phyloP scores from a whole-genome alignment of 2,113 vertebrate species.

The rat (Rattus norvegicus) region DNA sequence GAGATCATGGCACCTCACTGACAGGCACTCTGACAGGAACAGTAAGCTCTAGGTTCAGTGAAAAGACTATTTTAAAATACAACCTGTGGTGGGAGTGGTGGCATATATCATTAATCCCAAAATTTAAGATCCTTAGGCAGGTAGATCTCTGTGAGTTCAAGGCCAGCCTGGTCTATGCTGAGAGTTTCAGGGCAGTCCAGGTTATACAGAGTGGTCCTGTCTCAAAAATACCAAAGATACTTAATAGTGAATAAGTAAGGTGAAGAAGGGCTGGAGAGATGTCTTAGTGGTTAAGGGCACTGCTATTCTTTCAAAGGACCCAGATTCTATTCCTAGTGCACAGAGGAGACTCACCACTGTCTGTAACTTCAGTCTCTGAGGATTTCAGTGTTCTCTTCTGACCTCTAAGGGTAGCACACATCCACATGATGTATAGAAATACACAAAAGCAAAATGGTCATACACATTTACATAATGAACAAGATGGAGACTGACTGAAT shows the following conservation, averaged over 20 bases:
- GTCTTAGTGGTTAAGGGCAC: neutral
- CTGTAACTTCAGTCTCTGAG: neutral
- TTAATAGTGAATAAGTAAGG: neutral
- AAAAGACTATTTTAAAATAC: neutral
- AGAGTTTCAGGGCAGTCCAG: neutral
- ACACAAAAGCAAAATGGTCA: neutral
- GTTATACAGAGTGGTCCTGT: neutral
- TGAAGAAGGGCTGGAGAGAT: neutral
- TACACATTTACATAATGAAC: neutral
- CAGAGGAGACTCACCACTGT: neutral
- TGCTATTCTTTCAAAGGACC: neutral
- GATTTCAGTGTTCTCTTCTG: neutral
- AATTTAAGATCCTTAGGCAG: neutral
- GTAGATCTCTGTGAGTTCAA: neutral
- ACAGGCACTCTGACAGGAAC: neutral
- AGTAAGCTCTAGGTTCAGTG: neutral
- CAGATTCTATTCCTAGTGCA: neutral
- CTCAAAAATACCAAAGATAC: neutral
- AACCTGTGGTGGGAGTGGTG: neutral
- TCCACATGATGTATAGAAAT: neutral
- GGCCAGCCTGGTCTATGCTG: neutral
- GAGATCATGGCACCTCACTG: neutral
- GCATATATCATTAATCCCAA: neutral
- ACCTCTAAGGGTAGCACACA: neutral
- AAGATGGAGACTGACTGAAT: neutral